Base-by-base conservation (phyloP, 2,797 vertebrate species). In the Amniataba percoides region DNA sequence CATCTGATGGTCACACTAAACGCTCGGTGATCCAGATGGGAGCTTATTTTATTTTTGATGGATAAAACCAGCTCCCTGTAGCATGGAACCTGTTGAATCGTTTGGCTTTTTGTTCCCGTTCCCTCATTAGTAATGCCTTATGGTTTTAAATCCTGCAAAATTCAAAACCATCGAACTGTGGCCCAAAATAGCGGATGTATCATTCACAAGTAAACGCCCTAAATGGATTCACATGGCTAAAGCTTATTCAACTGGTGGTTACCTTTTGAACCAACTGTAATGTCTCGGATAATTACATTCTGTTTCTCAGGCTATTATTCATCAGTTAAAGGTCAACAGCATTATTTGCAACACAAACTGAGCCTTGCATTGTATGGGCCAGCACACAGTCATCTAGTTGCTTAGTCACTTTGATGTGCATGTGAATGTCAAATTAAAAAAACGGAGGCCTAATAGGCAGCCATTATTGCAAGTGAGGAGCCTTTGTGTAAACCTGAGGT, bases 241-340 rank as follows among this genome's bases (percentile, higher is more conserved):
- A 81, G 80, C 74, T 78, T 52, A 81, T 84, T 84, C 86, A 91
- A 84, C 87, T 81, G 87, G 83, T 88, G 80, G 86, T 85, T 89
- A 88, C 87, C 87, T 86, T 90, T 83, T 89, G 83, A 87, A 83
- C 84, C 82, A 84, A 63, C 87, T 76, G 70, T 82, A 88, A 75
- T 71, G 74, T 80, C 67, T 80, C 23, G 57, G 77, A 85, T 91
- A 87, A 93, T 90, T 84, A 77, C 73, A 34, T 75, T 87, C 74
- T 80, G 77, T 82, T 81, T 88, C 72, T 82, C 74, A 21, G 74
- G 85, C 81, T 90, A 78, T 89, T 90, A 88, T 91, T 92, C 85
- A 87, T 89, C 81, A 87, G 81, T 74, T 87, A 89, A 93, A 92
- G 90, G 90, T 92, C 90, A 91, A 91, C 78, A 83, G 83, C 74